Base-by-base conservation (phyloP, 2,888 invertebrate genomes). In the Eucriotettix oculatus region DNA sequence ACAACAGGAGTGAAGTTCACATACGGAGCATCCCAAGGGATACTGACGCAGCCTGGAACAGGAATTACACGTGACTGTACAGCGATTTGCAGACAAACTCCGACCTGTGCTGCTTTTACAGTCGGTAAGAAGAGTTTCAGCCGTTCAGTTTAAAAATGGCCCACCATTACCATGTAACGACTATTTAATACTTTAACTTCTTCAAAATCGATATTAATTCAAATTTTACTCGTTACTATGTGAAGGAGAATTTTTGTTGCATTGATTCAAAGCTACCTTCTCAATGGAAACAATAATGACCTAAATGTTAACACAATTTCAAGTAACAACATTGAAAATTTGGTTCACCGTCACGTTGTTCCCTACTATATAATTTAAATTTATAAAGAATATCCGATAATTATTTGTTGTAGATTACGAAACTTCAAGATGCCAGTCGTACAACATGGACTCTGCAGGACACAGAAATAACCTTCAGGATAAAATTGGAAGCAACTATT, bases 21-120 rank as follows among this genome's bases (percentile, higher is more conserved):
- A 53, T 69, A 66, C 59, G 69, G 66, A 58, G 68, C 70, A 54
- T 67, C 69, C n/a, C 69, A 71, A 64, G 70, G 71, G 9, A 69
- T 73, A 14, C 66, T 75, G 10, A 69, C 72, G 29, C 72, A 73
- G 61, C 72, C 71, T 10, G 71, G 71, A 56, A 70, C 73, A 11
- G 73, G 74, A 2, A 69, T 74, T 29, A 74, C 73, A 9, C 64
- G 72, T 60, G 74, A 74, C 64, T 75, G 74, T 64, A 71, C 71
- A 40, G 71, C 73, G n/a, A 70, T 74, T 11, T 75, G 74, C 66
- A 69, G 68, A 59, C 71, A 71, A 59, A 70, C 69, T 42, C 67
- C 71, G 7, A 66, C 67, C 12, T 73, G 73, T 60, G 68, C 68
- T 58, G 70, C 72, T n/a, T 72, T 72, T 65, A 69, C 69, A 42